Evolutionary conservation across 1,140 invertebrate genomes (phyloP).

Genomic region (Physella acuta): DNA sequence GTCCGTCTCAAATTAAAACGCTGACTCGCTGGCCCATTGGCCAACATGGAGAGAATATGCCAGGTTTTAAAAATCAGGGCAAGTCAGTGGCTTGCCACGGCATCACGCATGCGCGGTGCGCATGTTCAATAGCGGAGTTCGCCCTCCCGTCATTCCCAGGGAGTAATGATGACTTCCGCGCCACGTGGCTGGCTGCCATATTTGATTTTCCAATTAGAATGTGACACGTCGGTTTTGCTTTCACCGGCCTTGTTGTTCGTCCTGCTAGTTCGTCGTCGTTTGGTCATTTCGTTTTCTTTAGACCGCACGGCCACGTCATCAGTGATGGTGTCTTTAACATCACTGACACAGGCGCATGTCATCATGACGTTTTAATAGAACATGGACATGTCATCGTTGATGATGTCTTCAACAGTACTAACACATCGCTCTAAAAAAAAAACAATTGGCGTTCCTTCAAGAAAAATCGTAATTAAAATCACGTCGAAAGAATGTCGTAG

Average conservation of each 20-base stretch:
- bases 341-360: not conserved
- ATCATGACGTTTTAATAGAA: too few relatives aligned
- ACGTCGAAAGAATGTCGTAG: too few relatives aligned
- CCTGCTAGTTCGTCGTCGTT: too few relatives aligned
- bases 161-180: slow-evolving; percentile 23
- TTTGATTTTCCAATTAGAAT: slow-evolving; percentile 26
- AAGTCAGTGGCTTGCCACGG: slow-evolving; percentile 3
- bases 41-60: slow-evolving; percentile 5
- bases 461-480: too few relatives aligned
- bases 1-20: slow-evolving; percentile 1
- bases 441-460: too few relatives aligned
- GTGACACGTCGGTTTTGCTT: slow-evolving; percentile 11
- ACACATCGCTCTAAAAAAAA: too few relatives aligned
- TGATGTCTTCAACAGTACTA: too few relatives aligned
- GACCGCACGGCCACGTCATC: too few relatives aligned
- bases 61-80: slow-evolving; percentile 1
- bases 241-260: slow-evolving; percentile 1
- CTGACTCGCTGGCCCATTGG: slow-evolving; percentile 1
- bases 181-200: slow-evolving; percentile 18
- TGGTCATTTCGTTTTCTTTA: too few relatives aligned
- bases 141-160: not conserved
- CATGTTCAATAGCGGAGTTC: slow-evolving; percentile 15
- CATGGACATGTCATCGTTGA: too few relatives aligned
- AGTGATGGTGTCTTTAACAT: too few relatives aligned
- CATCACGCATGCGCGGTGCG: slow-evolving; percentile 15